These are phyloP conservation scores for Battus philenor DNA, from an alignment of 1,140 invertebrate species.

Conservation along the genomic window DNA sequence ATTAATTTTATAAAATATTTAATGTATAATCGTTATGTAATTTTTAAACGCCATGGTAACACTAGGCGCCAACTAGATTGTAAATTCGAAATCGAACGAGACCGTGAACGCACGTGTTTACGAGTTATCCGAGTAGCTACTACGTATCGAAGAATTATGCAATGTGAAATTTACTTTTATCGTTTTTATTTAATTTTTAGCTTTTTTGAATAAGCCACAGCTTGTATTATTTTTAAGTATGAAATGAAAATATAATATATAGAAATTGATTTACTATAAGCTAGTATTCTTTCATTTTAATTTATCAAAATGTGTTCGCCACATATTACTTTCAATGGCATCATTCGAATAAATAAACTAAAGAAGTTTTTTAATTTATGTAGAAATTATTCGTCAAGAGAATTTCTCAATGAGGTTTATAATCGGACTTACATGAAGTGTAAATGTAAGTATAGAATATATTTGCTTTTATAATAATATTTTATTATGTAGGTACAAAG, in stretches of 20 bases:
- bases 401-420: constrained; percentile 71
- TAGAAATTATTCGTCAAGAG: constrained; percentile 51
- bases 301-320: constrained; percentile 37
- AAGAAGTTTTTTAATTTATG: constrained; percentile 24
- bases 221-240: not conserved
- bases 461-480: constrained; percentile 1
- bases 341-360: constrained; percentile 34
- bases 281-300: constrained; percentile 5
- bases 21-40: too few species aligned
- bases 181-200: constrained; percentile 1
- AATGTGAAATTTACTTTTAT: constrained; percentile 14
- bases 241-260: not conserved
- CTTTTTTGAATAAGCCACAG: not conserved
- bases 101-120: too few species aligned
- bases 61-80: too few species aligned
- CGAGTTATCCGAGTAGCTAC: too few species aligned
- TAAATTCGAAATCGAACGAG: too few species aligned
- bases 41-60: too few species aligned
- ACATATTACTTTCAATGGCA: constrained; percentile 29
- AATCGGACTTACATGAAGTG: constrained; percentile 71
- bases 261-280: not conserved
- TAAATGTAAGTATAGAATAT: constrained; percentile 62
- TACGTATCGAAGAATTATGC: constrained; percentile 8
- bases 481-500: constrained; percentile 1
- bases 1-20: too few species aligned